Percentiles rank a stretch among this genome's conserved stretches.
Evolutionary conservation across 53 echinoderm and acorn worm species (phyloP).

Genomic region (Antedon mediterranea): DNA sequence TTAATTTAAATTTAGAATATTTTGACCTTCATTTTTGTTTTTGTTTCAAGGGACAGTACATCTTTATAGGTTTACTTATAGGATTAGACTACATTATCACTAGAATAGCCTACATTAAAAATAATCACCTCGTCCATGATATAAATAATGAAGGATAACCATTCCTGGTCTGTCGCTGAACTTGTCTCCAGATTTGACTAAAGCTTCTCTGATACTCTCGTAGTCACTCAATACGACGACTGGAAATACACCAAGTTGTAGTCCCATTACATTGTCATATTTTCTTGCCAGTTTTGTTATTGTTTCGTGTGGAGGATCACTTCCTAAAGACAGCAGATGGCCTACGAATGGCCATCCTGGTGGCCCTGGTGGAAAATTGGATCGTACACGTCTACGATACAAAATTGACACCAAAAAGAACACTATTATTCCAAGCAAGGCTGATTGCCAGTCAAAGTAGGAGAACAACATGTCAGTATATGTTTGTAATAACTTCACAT

Average conservation of each 20-base stretch:
- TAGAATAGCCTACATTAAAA: too few species aligned
- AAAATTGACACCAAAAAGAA: not conserved
- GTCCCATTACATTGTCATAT: conserved; percentile 49
- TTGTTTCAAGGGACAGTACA: too few species aligned
- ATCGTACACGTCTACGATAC: not conserved
- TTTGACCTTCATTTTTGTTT: too few species aligned
- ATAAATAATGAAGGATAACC: conserved; percentile 17
- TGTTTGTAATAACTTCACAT: not conserved
- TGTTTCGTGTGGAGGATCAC: conserved; percentile 22
- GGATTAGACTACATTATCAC: too few species aligned
- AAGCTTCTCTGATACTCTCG: conserved; percentile 40
- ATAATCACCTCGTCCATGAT: conserved; percentile 17
- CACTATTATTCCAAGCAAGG: not conserved
- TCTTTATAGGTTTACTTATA: too few species aligned
- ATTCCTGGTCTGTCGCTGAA: conserved; percentile 43
- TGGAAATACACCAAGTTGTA: conserved; percentile 26
- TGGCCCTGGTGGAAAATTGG: conserved; percentile 44
- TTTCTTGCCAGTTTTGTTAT: conserved; percentile 27
- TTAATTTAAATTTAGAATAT: too few species aligned
- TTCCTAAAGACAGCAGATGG: conserved; percentile 32
- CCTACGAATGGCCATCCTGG: conserved; percentile 53
- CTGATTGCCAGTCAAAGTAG: not conserved
- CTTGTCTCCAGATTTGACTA: conserved; percentile 36
- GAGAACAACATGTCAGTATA: not conserved
- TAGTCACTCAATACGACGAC: conserved; percentile 49